phyloP scores from a whole-genome alignment of 2,797 vertebrate genomes.

The Pangasius larnaudii region DNA sequence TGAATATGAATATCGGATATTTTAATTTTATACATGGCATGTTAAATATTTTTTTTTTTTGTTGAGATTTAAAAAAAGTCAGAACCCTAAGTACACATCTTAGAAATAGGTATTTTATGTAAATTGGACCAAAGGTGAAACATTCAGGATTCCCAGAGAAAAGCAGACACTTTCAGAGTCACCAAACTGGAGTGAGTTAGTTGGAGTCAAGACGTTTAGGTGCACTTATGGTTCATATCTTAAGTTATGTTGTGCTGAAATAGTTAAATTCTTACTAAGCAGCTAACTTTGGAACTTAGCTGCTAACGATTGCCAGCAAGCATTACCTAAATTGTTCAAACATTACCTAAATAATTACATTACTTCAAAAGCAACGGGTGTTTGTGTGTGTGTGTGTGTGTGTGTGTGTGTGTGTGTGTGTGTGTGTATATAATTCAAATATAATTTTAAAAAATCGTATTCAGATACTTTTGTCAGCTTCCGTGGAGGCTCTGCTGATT shows the following conservation, averaged over 20 bases:
- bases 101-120: neutral
- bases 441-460: neutral
- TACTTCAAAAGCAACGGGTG: neutral
- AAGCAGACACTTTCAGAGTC: neutral
- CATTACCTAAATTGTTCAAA: too few relatives aligned
- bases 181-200: neutral
- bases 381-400: too few relatives aligned
- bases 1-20: neutral
- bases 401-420: too few relatives aligned
- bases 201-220: neutral
- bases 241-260: neutral
- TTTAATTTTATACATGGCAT: neutral
- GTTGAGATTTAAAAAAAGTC: neutral
- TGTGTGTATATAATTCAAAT: neutral
- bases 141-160: neutral
- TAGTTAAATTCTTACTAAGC: neutral
- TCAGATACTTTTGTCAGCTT: neutral
- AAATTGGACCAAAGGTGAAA: neutral
- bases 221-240: neutral
- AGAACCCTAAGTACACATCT: neutral
- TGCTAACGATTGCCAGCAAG: too few relatives aligned
- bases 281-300: neutral
- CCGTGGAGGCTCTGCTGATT: neutral
- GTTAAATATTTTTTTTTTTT: neutral
- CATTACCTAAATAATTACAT: neutral